Evolutionary conservation across 1,140 invertebrate species (phyloP), one percentile per base, ranked within the genome.

Genomic region (Temnothorax curvispinosus): DNA sequence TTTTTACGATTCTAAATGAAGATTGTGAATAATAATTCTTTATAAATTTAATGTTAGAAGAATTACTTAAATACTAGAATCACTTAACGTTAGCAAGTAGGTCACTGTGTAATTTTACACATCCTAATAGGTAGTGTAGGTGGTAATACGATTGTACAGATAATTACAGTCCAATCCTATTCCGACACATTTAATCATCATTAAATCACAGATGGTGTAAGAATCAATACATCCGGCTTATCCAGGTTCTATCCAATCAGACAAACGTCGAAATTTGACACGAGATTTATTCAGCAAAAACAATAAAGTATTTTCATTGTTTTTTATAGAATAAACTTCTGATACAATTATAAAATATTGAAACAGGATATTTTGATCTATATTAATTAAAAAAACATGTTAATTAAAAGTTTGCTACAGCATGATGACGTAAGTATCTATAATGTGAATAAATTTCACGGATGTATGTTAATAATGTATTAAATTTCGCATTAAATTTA

Each of bases 181-280:
- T 44, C 15, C 65, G 21, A 41, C 4, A 54, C 2, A 69, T 80
- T 69, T 67, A 67, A 9, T 21, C 21, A 52, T 6, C 2, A 41
- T 56, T 54, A 81, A 81, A 54, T 71, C 27, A 81, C 3, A 71
- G 13, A 41, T 32, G 15, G 13, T 80, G 15, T 27, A 44, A 71
- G 35, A 54, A 81, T 69, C 64, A 15, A 81, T 81, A 56, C 0
- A 21, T 0, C 4, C 21, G 35, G 8, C 21, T 35, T 27, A 65
- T 3, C 18, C 7, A 21, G 13, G 2, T 65, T 35, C 5, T 38
- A 8, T 74, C 2, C 18, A 27, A 2, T 47, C 8, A 6, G 13
- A 38, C 32, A 27, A 18, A 54, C 9, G 4, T 62, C 9, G 41
- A 27, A 62, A 32, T 77, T 77, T n/a, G 64, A 77, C 2, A 21